Base-by-base conservation (phyloP, 1,140 invertebrate species). In the Asbolus verrucosus region DNA sequence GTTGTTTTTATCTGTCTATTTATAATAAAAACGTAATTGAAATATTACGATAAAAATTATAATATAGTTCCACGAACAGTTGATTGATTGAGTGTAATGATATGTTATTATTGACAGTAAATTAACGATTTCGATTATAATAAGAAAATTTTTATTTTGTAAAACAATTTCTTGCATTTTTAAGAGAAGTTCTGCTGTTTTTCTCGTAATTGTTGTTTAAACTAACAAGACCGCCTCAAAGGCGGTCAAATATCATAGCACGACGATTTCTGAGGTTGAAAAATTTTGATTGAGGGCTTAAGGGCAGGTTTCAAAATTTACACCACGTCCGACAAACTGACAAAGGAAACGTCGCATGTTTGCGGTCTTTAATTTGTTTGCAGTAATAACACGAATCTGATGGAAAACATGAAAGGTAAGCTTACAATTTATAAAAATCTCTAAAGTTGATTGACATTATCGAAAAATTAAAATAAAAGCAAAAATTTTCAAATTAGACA, bases 311-410 rank as follows among this genome's bases (percentile, higher is more conserved):
- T 13, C 13, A 39, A 39, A 39, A 39, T 11, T 36, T 39, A 39
- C 38, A 8, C 13, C 13, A 41, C 13, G 15, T 41, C 38, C 18
- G 41, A 46, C 41, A 46, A 16, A 38, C 33, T 38, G 33, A 46
- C 41, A 16, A 19, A 46, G 19, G 19, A 16, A 46, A 16, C 14
- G 41, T 46, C 41, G 41, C 41, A 46, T 46, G 41, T 46, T 46
- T 46, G 41, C 16, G 41, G 41, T 46, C 19, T 46, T 16, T 16
- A 16, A 46, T 46, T 46, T 46, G 41, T 46, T 46, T 46, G 41
- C 41, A 46, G 15, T 46, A 46, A 46, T 46, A 46, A 46, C 16
- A 14, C 16, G 41, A 46, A 46, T 46, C 16, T 46, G 2, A n/a
- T 19, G 11, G 18, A 46, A 46, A 46, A 19, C 16, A 46, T n/a